Percentiles rank a stretch among this genome's conserved stretches.
phyloP scores from a whole-genome alignment of 1,140 invertebrate genomes.

The Geopemphigus sp. region DNA sequence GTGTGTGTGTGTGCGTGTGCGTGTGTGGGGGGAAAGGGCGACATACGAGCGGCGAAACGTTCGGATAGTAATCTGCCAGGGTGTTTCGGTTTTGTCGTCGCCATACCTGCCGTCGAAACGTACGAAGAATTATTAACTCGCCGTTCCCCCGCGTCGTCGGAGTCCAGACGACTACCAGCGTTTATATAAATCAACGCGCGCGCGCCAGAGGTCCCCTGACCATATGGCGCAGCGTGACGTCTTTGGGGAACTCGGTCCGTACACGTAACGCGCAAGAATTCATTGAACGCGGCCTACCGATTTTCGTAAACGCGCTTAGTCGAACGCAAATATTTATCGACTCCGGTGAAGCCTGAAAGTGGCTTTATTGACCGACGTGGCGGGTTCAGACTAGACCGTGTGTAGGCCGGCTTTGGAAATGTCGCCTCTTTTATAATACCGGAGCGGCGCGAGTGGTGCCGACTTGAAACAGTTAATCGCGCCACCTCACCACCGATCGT shows the following conservation, averaged over 20 bases:
- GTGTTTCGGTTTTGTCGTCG: neutral
- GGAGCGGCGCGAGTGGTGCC: too few species aligned
- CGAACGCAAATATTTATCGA: neutral
- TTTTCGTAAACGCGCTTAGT: slow-evolving; percentile 1
- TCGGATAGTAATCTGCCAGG: slow-evolving; percentile 5
- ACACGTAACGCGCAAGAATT: neutral
- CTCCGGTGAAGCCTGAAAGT: neutral
- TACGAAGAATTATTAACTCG: slow-evolving; percentile 8
- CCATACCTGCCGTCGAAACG: neutral
- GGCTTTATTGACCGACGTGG: neutral
- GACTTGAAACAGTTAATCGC: slow-evolving; percentile 20
- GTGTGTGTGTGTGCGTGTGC: too few species aligned
- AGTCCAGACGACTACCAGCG: slow-evolving; percentile 2
- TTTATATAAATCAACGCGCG: slow-evolving; percentile 28
- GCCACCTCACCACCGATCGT: slow-evolving; percentile 8
- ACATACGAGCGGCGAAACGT: slow-evolving; percentile 14
- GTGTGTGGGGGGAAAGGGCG: too few species aligned
- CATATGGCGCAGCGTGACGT: slow-evolving; percentile 10
- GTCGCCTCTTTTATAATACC: too few species aligned
- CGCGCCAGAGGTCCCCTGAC: neutral
- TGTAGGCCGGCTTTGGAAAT: slow-evolving; percentile 23
- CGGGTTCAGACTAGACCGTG: slow-evolving; percentile 14
- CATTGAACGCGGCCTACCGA: neutral
- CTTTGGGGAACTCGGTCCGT: neutral
- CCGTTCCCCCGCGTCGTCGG: neutral